Conservation (phyloP, 2,113 vertebrate species). For the Tapirus terrestris region DNA sequence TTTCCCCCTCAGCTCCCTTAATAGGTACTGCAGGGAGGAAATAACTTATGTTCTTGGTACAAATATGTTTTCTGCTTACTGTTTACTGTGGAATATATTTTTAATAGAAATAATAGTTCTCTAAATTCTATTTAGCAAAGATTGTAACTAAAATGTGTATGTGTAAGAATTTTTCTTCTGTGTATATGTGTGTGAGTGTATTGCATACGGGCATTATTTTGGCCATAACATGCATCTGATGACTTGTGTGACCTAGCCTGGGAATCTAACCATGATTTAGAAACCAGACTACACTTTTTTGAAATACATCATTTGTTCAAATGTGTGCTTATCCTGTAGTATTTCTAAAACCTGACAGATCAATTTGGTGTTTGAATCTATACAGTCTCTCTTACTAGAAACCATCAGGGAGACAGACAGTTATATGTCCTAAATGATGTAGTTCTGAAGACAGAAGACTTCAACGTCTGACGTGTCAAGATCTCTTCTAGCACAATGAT, state of each 20-base stretch:
- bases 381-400: neutral
- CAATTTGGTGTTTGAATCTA: neutral
- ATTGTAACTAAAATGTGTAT: neutral
- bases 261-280: neutral
- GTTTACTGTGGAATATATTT: neutral
- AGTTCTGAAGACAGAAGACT: neutral
- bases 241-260: neutral
- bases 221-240: neutral
- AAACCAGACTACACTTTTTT: neutral
- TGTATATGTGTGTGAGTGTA: neutral
- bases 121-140: neutral
- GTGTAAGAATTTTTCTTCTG: neutral
- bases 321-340: neutral
- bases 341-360: neutral
- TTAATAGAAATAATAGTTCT: neutral
- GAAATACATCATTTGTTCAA: neutral
- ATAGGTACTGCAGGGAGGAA: neutral
- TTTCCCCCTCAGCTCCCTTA: neutral
- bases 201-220: neutral
- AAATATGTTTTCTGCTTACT: neutral
- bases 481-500: neutral
- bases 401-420: neutral
- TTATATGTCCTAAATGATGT: neutral
- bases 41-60: neutral
- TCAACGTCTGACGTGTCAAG: neutral